Conservation (phyloP, 2,113 vertebrate genomes). For the Cyprinodon tularosa region DNA sequence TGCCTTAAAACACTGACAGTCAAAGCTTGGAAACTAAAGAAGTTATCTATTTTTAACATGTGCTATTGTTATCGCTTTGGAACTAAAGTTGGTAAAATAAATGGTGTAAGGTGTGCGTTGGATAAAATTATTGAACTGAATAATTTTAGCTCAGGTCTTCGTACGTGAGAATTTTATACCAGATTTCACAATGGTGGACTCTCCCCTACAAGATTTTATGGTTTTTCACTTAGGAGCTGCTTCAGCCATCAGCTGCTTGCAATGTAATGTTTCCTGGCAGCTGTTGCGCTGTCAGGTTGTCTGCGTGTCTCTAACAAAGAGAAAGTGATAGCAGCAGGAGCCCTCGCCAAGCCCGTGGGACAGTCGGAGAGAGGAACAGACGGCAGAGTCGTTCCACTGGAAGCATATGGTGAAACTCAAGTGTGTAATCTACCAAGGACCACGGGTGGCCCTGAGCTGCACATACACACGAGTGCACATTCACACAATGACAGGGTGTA, state of each 20-base stretch:
- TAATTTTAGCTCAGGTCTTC: not conserved
- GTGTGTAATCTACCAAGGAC: constrained; percentile 76
- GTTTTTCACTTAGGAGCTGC: constrained; percentile 23
- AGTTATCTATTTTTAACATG: too few relatives aligned
- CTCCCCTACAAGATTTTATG: not conserved
- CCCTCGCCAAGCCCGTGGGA: constrained; percentile 53
- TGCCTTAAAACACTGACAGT: too few relatives aligned
- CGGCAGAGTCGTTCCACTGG: constrained; percentile 67
- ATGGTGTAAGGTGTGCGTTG: not conserved
- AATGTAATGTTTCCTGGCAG: constrained; percentile 67
- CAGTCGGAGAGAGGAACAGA: constrained; percentile 64
- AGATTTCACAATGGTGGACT: not conserved
- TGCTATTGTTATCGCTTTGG: not conserved
- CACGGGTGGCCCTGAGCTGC: constrained; percentile 61
- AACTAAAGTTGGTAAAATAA: too few relatives aligned
- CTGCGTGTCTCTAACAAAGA: constrained; percentile 44
- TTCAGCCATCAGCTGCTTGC: constrained; percentile 68
- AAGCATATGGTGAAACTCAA: constrained; percentile 76
- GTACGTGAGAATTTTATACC: not conserved
- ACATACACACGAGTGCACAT: constrained; percentile 19
- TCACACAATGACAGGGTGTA: constrained; percentile 68
- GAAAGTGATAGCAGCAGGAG: constrained; percentile 70
- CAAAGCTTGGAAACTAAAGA: too few relatives aligned
- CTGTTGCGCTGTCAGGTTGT: constrained; percentile 59
- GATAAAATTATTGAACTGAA: not conserved